Evolutionary conservation across 2,113 vertebrate species (phyloP).

Genomic region (Hiodon alosoides): DNA sequence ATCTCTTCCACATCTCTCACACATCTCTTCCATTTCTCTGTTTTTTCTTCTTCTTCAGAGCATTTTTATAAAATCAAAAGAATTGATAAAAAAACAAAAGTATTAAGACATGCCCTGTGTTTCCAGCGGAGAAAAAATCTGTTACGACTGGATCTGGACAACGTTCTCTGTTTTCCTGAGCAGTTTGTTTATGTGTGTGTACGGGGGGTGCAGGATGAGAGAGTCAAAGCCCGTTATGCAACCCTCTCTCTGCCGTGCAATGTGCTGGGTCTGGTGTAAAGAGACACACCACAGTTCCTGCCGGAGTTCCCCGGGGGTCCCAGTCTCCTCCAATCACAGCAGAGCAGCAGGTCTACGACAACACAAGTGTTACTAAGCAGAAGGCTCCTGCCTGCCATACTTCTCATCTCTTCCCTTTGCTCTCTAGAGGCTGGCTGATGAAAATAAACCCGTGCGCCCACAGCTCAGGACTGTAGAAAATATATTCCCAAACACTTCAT

Average conservation of each 20-base stretch:
- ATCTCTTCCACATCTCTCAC: background rate
- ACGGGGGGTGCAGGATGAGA: constrained; percentile 33
- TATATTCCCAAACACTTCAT: background rate
- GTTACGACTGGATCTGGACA: background rate
- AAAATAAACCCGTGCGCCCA: background rate
- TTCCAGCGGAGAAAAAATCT: background rate
- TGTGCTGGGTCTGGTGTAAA: constrained; percentile 51
- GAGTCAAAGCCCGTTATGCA: constrained; percentile 59
- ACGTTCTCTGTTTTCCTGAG: background rate
- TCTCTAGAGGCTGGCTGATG: background rate
- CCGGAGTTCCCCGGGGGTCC: constrained; percentile 50
- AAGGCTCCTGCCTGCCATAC: constrained; percentile 24
- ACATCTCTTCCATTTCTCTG: background rate
- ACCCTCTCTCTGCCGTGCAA: constrained; percentile 43
- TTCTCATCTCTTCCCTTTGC: background rate
- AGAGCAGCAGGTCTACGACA: constrained; percentile 41
- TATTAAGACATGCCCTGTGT: too few species aligned
- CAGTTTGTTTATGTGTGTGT: constrained; percentile 8
- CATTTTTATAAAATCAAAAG: too few species aligned
- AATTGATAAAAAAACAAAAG: background rate
- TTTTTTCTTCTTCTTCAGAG: constrained; percentile 16
- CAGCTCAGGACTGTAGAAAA: too few species aligned
- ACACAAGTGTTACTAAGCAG: constrained; percentile 59
- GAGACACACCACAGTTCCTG: background rate
- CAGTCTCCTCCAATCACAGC: constrained; percentile 59